Evolutionary conservation across 2,888 invertebrate genomes (phyloP).

Genomic region (Melinopterus prodromus): DNA sequence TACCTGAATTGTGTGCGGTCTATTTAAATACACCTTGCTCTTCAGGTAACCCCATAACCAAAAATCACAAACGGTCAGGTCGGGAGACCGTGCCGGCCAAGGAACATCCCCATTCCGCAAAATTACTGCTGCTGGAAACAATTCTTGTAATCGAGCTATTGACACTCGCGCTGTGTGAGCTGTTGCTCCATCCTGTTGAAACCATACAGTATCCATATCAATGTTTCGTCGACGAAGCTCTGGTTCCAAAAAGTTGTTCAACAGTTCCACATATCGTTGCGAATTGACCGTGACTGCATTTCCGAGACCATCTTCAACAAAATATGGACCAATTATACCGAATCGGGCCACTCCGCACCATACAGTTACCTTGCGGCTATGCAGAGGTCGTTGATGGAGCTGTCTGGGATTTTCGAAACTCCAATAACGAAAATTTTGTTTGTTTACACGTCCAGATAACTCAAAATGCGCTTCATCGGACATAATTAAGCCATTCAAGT

Average conservation of each 20-base stretch:
- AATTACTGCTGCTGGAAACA: conserved; percentile 30
- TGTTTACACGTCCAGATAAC: conserved; percentile 26
- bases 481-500: conserved; percentile 8
- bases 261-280: conserved; percentile 24
- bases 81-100: conserved; percentile 41
- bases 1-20: too few relatives aligned
- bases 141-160: too few relatives aligned
- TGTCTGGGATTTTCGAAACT: conserved; percentile 25
- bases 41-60: conserved; percentile 40
- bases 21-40: too few relatives aligned
- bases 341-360: conserved; percentile 12
- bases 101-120: conserved; percentile 39
- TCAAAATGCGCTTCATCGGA: conserved; percentile 24
- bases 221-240: conserved; percentile 15
- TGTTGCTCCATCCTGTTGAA: too few relatives aligned
- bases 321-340: conserved; percentile 17
- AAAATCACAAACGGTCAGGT: conserved; percentile 39
- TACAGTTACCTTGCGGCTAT: conserved; percentile 12
- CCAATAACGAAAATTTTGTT: conserved; percentile 24
- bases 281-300: conserved; percentile 22
- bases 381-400: conserved; percentile 24
- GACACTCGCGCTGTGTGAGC: too few relatives aligned
- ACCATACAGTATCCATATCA: conserved; percentile 11
- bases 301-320: conserved; percentile 26
- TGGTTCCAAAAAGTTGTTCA: conserved; percentile 22